Base-by-base conservation (phyloP, 2,113 vertebrate species). In the Chaetodon auriga region DNA sequence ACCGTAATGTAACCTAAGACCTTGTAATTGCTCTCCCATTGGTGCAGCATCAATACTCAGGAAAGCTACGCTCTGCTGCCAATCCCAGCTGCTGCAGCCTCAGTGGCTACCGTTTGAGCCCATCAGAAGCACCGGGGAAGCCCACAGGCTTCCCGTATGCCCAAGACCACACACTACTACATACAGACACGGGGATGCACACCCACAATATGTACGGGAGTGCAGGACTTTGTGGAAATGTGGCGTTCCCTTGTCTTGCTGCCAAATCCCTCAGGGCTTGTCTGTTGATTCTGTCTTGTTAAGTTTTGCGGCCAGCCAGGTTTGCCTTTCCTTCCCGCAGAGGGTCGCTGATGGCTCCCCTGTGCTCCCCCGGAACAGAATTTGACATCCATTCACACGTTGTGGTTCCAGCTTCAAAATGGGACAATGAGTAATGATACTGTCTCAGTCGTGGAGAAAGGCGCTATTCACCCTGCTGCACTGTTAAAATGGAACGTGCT, bases 371-470 rank as follows among this genome's bases (percentile, higher is more conserved):
- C 68, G 41, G 60, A 78, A 68, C 64, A 64, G 72, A 68, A 38
- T 81, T 60, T 78, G 77, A 89, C 81, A 87, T 88, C 66, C 46
- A 21, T 69, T 88, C 85, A 83, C 84, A 87, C 54, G 4, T 61
- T 64, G 43, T 65, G 89, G 51, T 63, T 89, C 66, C 82, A 25
- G 73, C 81, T 72, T 86, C 58, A 75, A 54, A 78, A 77, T 63
- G 55, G 83, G 73, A 86, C 86, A 75, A 80, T 90, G 90, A 90
- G 84, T 84, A 85, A 89, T 85, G 85, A 87, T 77, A 30, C 64
- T 54, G 79, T 87, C 65, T 75, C 48, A 43, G 57, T 38, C 80
- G 41, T 15, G 8, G 74, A 82, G 55, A 76, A 70, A 75, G 62
- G 58, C 21, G 1, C 71, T 8, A 9, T 83, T 80, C 64, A 75